These are phyloP conservation scores for Parotocinclus haroldoi DNA, from an alignment of 2,797 vertebrate species.

Conservation along the genomic window DNA sequence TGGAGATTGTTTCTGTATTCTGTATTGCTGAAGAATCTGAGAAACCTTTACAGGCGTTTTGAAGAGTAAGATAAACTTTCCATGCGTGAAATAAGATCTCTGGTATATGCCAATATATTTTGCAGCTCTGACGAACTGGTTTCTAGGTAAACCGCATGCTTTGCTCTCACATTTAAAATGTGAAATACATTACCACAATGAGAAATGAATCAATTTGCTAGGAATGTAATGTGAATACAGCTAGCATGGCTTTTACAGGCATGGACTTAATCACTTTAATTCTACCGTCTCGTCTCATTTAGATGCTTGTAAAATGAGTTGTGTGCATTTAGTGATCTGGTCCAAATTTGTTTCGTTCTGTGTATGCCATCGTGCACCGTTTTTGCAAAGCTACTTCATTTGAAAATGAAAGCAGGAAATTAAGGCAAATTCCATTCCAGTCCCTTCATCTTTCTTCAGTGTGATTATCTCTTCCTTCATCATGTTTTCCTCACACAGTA, in stretches of 20 bases:
- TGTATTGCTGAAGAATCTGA: not conserved
- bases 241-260: not conserved
- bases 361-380: not conserved
- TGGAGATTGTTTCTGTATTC: not conserved
- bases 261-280: not conserved
- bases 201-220: not conserved
- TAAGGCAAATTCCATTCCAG: slow-evolving; percentile 13
- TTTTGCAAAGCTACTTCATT: not conserved
- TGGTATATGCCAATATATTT: not conserved
- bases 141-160: slow-evolving; percentile 11
- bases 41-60: not conserved
- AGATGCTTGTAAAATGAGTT: too few relatives aligned
- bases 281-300: not conserved
- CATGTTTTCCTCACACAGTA: slow-evolving; percentile 1
- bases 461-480: slow-evolving; percentile 11
- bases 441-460: slow-evolving; percentile 5
- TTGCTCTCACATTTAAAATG: not conserved
- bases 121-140: not conserved
- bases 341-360: not conserved
- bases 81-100: slow-evolving; percentile 7
- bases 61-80: slow-evolving; percentile 11
- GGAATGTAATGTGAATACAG: not conserved
- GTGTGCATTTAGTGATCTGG: not conserved
- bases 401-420: not conserved
- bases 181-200: not conserved